phyloP scores from a whole-genome alignment of 2,888 invertebrate genomes.

The Stomorhina lunata region DNA sequence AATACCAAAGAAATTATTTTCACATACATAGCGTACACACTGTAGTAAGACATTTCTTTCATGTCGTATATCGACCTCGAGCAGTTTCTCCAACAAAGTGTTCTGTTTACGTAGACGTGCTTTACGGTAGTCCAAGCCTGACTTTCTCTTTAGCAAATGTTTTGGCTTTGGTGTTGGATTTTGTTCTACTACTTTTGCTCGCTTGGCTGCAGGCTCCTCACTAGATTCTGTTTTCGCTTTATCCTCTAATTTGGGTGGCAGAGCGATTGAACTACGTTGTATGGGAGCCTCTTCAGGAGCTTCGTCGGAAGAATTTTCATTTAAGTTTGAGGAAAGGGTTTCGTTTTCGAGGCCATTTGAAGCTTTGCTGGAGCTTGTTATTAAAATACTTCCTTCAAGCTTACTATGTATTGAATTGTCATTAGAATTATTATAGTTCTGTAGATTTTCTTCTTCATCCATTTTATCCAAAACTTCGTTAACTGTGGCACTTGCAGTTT shows the following conservation, averaged over 20 bases:
- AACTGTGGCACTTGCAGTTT: too few species aligned
- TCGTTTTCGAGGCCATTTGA: not conserved
- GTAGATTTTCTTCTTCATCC: too few species aligned
- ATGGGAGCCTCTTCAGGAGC: slow-evolving; percentile 72
- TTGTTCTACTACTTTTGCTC: not conserved
- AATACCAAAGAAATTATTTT: slow-evolving; percentile 86
- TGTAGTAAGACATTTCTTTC: slow-evolving; percentile 93
- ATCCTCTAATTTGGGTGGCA: not conserved
- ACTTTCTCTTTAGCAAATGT: slow-evolving; percentile 29
- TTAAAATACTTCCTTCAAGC: not conserved
- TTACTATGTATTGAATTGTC: too few species aligned
- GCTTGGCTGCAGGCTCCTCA: not conserved
- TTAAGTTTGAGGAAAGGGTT: not conserved
- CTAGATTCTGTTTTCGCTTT: not conserved
- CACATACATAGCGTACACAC: slow-evolving; percentile 89
- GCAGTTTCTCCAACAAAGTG: slow-evolving; percentile 86
- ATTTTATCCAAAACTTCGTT: too few species aligned
- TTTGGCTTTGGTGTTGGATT: not conserved
- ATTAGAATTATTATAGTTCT: too few species aligned
- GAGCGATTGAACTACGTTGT: slow-evolving; percentile 53
- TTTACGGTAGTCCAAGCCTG: slow-evolving; percentile 74
- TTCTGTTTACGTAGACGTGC: slow-evolving; percentile 72
- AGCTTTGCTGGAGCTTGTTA: not conserved
- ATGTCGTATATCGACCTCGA: slow-evolving; percentile 89
- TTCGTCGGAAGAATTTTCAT: slow-evolving; percentile 69